Evolutionary conservation across 2,888 invertebrate genomes (phyloP).

Genomic region (Timema podura): DNA sequence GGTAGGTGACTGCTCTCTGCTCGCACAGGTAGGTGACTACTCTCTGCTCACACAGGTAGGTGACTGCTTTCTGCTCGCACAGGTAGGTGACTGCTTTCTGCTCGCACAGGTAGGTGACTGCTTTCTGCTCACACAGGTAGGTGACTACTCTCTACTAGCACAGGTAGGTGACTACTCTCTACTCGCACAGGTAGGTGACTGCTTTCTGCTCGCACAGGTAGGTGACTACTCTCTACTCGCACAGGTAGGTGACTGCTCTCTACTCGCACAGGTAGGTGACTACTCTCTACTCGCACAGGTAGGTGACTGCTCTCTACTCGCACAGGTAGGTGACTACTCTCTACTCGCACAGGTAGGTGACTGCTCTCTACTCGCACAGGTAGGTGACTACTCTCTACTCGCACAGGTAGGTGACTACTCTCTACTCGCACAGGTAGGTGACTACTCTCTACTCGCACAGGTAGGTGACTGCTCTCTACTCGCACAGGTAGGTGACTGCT

Average conservation of each 20-base stretch:
- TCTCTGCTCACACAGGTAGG: conserved; percentile 71
- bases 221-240: conserved; percentile 77
- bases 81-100: too few relatives aligned
- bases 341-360: conserved; percentile 66
- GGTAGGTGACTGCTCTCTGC: conserved; percentile 39
- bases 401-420: conserved; percentile 55
- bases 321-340: too few relatives aligned
- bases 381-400: too few relatives aligned
- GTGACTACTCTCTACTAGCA: conserved; percentile 74
- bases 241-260: conserved; percentile 50
- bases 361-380: too few relatives aligned
- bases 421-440: too few relatives aligned
- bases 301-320: conserved; percentile 17
- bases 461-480: conserved; percentile 37
- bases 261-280: too few relatives aligned
- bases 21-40: too few relatives aligned
- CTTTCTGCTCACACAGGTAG: too few relatives aligned
- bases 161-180: conserved; percentile 61
- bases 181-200: conserved; percentile 60
- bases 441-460: conserved; percentile 79
- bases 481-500: too few relatives aligned
- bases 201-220: too few relatives aligned
- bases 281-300: conserved; percentile 77
- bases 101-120: conserved; percentile 59
- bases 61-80: too few relatives aligned